These are phyloP conservation scores for Oncorhynchus mykiss DNA, from an alignment of 2,113 vertebrate genomes.

Conservation along the genomic window DNA sequence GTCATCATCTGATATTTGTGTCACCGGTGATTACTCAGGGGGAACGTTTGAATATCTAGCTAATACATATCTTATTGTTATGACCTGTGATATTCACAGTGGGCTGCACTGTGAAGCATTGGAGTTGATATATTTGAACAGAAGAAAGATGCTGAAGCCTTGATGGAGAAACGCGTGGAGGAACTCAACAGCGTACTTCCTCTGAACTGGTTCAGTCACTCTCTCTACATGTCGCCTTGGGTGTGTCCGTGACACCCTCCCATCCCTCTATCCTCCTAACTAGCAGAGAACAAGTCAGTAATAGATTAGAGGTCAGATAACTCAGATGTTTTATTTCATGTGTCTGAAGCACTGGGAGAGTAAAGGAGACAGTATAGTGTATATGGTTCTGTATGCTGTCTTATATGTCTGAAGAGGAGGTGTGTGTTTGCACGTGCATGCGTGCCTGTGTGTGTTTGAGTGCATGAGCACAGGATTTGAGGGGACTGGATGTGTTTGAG, in stretches of 20 bases:
- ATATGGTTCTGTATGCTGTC: not conserved
- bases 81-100: not conserved
- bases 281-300: constrained; percentile 4
- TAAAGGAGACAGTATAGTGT: not conserved
- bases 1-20: not conserved
- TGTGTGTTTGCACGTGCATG: not conserved
- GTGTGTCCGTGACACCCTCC: constrained; percentile 7
- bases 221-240: constrained; percentile 2
- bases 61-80: not conserved
- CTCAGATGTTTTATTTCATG: not conserved
- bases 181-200: not conserved
- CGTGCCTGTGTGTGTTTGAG: not conserved
- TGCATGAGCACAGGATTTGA: not conserved
- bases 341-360: not conserved
- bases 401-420: not conserved
- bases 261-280: not conserved
- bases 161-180: not conserved
- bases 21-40: not conserved
- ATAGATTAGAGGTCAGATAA: constrained; percentile 8
- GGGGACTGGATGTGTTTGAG: constrained; percentile 9
- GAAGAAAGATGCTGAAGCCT: constrained; percentile 11
- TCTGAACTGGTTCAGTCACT: constrained; percentile 2
- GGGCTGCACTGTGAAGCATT: not conserved
- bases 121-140: constrained; percentile 8
- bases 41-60: constrained; percentile 9